Percentiles rank a stretch among this genome's conserved stretches.
Conservation (phyloP, 2,113 vertebrate species). For the Rhea pennata region DNA sequence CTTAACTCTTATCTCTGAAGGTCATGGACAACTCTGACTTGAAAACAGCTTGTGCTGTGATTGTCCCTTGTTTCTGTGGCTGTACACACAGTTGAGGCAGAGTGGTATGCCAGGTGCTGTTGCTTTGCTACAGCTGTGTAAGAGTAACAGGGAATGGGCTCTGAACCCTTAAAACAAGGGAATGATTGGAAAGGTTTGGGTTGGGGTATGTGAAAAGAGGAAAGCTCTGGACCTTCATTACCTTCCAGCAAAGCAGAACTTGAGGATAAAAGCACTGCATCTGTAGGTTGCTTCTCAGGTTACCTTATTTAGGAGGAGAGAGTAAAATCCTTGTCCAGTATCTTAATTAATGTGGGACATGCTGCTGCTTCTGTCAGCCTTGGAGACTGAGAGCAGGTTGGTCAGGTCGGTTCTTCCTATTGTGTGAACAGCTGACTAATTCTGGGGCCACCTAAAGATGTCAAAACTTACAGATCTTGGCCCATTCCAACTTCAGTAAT, state of each 20-base stretch:
- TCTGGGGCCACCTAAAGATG: not conserved
- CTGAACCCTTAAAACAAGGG: not conserved
- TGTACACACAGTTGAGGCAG: not conserved
- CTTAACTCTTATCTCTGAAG: not conserved
- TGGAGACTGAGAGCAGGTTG: not conserved
- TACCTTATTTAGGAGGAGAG: not conserved
- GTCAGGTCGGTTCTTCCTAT: not conserved
- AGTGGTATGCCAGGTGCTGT: not conserved
- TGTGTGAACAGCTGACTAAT: not conserved
- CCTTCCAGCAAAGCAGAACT: not conserved
- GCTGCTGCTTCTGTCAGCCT: not conserved
- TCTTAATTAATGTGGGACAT: not conserved
- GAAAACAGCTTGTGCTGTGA: not conserved
- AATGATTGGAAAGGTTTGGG: not conserved
- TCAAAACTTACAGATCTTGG: not conserved
- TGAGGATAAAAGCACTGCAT: not conserved
- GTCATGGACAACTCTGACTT: not conserved
- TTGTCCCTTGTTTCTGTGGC: not conserved
- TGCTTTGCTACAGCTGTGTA: not conserved
- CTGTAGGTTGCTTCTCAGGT: not conserved
- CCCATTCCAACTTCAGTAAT: not conserved
- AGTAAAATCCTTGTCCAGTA: not conserved
- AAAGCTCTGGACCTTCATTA: not conserved
- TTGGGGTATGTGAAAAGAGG: not conserved
- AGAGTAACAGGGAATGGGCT: not conserved